Evolutionary conservation across 1,140 invertebrate species (phyloP).

Genomic region (Ganaspis sp.): DNA sequence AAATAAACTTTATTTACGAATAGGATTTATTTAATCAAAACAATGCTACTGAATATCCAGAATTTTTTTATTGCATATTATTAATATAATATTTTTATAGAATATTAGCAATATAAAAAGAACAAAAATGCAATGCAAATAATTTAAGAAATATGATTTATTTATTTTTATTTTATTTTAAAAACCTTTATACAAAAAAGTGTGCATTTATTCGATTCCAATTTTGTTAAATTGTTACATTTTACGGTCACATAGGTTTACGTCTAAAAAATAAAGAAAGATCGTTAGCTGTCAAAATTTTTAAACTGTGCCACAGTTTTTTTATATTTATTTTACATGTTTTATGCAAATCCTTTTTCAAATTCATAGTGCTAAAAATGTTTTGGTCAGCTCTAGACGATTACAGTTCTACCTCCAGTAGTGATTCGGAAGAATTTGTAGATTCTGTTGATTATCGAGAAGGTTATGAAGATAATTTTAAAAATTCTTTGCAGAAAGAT

Average conservation of each 20-base stretch:
- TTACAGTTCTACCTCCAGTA: not conserved
- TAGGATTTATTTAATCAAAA: too few species aligned
- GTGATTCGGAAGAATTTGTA: not conserved
- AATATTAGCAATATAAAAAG: too few species aligned
- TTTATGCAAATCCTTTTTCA: not conserved
- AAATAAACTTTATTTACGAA: too few species aligned
- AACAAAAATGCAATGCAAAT: too few species aligned
- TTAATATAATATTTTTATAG: too few species aligned
- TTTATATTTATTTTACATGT: not conserved
- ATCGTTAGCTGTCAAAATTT: not conserved
- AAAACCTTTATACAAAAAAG: not conserved
- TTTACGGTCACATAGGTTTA: too few species aligned
- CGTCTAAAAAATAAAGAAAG: constrained; percentile 27
- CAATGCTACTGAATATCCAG: too few species aligned
- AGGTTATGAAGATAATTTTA: not conserved
- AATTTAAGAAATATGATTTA: too few species aligned
- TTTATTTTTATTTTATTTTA: too few species aligned
- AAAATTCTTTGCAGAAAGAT: not conserved
- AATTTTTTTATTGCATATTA: too few species aligned
- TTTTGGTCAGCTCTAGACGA: constrained; percentile 2
- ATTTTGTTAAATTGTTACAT: too few species aligned
- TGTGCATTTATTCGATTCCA: not conserved
- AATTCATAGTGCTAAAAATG: not conserved
- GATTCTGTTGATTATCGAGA: not conserved
- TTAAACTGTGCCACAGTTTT: not conserved